Base-by-base conservation (phyloP, 2,113 vertebrate species). In the Gobio gobio region DNA sequence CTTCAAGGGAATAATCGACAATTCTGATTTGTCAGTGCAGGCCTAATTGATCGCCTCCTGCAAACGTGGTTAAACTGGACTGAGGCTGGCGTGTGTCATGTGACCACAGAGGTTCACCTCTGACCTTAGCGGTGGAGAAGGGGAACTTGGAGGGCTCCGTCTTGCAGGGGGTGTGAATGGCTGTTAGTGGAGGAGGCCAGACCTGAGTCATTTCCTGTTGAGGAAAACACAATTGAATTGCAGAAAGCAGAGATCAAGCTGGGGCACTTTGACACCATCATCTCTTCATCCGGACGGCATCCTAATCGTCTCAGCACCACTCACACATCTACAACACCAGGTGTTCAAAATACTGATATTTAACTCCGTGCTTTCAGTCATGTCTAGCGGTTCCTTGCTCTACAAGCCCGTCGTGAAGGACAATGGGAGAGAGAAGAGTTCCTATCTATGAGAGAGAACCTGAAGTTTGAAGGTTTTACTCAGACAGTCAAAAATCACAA, bases 141-240 rank as follows among this genome's bases (percentile, higher is more conserved):
- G 98, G 98, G 94, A 99, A 99, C 92, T 99, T 99, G 86, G 98
- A 99, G 70, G 97, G 97, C 92, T 99, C 98, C 2, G 98, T 99
- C 96, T 98, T 99, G 95, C 97, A 99, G 79, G 98, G 98, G 49
- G 98, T 99, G 85, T 99, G 98, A 92, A 99, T 99, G 91, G 98
- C 98, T 90, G 98, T 99, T 91, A 99, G 92, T 1, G 98, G 98
- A 91, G 98, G 97, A 86, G 98, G 97, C 98, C 98, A 99, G 82
- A 96, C 97, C 91, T 99, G 97, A 94, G 97, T 98, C 98, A 99
- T 99, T 96, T 99, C 98, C 98, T 99, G 89, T 83, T 64, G 86
- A 66, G 78, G 36, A 83, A 75, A 45, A 40, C 5, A 22, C 22
- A 49, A 3, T 45, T 61, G 1, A 77, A 61, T 29, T 43, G 13